phyloP scores from a whole-genome alignment of 2,888 invertebrate genomes.

The Eledona agricola region DNA sequence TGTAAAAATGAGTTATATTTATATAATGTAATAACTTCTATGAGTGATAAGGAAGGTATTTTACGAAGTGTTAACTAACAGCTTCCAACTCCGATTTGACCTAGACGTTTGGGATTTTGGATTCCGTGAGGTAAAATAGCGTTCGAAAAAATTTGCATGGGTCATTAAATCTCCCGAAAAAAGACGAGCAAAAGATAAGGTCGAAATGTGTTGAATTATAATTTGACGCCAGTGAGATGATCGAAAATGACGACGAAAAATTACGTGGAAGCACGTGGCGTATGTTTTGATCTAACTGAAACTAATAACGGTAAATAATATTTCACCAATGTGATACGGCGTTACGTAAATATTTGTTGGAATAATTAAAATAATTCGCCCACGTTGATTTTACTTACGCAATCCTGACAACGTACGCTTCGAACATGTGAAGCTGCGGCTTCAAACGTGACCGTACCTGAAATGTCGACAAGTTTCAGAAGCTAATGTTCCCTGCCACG shows the following conservation, averaged over 20 bases:
- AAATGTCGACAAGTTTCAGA: conserved; percentile 36
- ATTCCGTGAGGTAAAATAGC: too few relatives aligned
- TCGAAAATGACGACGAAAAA: neutral
- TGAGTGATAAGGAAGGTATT: too few relatives aligned
- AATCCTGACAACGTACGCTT: conserved; percentile 37
- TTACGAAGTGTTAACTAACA: too few relatives aligned
- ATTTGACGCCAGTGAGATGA: conserved; percentile 2
- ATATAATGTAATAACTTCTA: too few relatives aligned
- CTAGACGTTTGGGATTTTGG: too few relatives aligned
- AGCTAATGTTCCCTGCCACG: conserved; percentile 28
- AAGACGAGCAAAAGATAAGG: conserved; percentile 6
- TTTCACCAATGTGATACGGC: conserved; percentile 27
- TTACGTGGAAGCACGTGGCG: conserved; percentile 25
- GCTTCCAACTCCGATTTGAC: too few relatives aligned
- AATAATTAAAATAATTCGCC: conserved; percentile 41
- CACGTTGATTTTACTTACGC: conserved; percentile 40
- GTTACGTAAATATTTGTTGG: conserved; percentile 37
- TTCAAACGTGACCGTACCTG: conserved; percentile 40
- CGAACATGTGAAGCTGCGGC: conserved; percentile 41
- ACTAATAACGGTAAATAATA: conserved; percentile 28
- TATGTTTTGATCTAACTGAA: conserved; percentile 8
- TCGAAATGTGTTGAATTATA: conserved; percentile 13
- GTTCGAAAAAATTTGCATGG: conserved; percentile 13
- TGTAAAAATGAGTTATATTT: too few relatives aligned
- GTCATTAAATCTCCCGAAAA: conserved; percentile 20